Percentiles rank a stretch among this genome's conserved stretches.
phyloP scores from a whole-genome alignment of 2,797 vertebrate species.

The Scleropages formosus region DNA sequence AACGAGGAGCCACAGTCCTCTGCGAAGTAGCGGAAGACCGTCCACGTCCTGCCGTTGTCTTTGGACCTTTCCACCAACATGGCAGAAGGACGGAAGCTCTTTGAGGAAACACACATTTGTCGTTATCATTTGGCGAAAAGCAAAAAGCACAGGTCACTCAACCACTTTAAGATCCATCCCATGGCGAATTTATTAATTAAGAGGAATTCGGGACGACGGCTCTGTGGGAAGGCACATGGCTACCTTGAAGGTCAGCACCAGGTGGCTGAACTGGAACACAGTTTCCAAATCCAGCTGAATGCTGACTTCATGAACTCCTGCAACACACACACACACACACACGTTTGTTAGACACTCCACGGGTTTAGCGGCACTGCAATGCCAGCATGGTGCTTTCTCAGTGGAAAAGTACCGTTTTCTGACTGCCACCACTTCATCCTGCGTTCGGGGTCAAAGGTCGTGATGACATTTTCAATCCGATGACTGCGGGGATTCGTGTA shows the following conservation, averaged over 20 bases:
- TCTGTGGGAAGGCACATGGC: neutral
- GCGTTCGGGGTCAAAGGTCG: conserved; percentile 71
- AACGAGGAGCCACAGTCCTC: conserved; percentile 77
- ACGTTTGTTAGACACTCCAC: too few species aligned
- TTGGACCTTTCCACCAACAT: conserved; percentile 85
- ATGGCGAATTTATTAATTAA: too few species aligned
- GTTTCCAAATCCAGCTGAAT: conserved; percentile 81
- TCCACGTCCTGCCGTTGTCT: conserved; percentile 83
- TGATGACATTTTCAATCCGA: conserved; percentile 77
- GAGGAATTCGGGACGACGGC: neutral
- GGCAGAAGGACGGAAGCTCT: conserved; percentile 85
- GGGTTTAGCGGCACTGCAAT: neutral
- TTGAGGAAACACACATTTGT: conserved; percentile 27
- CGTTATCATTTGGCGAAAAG: too few species aligned
- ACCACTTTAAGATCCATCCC: too few species aligned
- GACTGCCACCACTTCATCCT: conserved; percentile 89
- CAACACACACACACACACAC: conserved; percentile 1
- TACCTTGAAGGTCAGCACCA: conserved; percentile 91
- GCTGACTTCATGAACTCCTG: conserved; percentile 76
- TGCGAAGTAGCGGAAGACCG: conserved; percentile 80
- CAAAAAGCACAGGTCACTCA: neutral
- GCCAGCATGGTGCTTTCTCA: neutral
- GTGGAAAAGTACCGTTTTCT: conserved; percentile 71
- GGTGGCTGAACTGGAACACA: conserved; percentile 88
- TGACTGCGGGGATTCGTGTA: conserved; percentile 76